Base-by-base conservation (phyloP, 2,797 vertebrate genomes). In the Leptodactylus fallax region DNA sequence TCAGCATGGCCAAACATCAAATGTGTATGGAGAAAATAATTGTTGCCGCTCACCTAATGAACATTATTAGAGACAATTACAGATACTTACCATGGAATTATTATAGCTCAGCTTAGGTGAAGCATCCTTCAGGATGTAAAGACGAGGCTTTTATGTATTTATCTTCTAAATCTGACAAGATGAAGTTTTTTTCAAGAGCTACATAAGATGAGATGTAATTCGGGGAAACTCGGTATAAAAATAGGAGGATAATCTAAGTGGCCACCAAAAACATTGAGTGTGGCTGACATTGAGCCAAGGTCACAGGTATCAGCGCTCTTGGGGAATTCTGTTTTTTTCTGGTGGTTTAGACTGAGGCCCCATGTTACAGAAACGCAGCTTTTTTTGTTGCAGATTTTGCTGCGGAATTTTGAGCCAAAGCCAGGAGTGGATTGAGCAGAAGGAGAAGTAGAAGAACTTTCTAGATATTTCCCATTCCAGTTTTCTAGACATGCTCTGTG, bases 41-140 rank as follows among this genome's bases (percentile, higher is more conserved):
- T 25, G n/a, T n/a, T 67, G 51, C 14, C 6, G 27, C 19, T 49
- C 69, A 74, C 60, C 53, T 84, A 76, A 84, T 84, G 69, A 84
- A n/a, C 3, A 3, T 61, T n/a, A 47, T 71, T 84, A 56, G 55
- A 47, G 27, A 61, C n/a, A 21, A 81, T 81, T 81, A 56, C 51
- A 16, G 13, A 79, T 53, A 7, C n/a, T 58, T 27, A 79, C 7
- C 3, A 16, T 11, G 16, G 60, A 14, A 67, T 65, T 51, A 63
- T 45, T 49, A n/a, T 16, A 51, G 27, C n/a, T 67, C 2, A 25
- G 13, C 60, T 81, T 49, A 81, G 61, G 25, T 81, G 61, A 81
- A 51, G 61, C 61, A 63, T 81, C 47, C 25, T 51, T 8, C n/a
- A 61, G 61, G 61, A 81, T 12, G 19, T 65, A 23, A 65, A 6